A percentile compares a stretch with the other conserved stretches of the same genome.
These are phyloP conservation scores for Agonum fuliginosum DNA, from an alignment of 2,888 invertebrate genomes.

Conservation along the genomic window DNA sequence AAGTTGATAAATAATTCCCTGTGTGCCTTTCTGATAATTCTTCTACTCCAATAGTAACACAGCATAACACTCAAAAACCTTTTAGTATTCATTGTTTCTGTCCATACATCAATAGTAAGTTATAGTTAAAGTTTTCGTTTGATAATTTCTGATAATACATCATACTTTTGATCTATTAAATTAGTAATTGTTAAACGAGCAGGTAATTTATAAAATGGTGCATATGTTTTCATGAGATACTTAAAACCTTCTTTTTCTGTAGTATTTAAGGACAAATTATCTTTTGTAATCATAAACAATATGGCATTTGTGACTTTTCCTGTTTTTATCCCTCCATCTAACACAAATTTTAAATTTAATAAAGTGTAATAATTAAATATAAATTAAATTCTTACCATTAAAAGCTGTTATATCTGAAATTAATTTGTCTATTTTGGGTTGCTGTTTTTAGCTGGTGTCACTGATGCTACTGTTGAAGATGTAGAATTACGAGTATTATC, in stretches of 20 bases:
- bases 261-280: conserved; percentile 61
- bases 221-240: conserved; percentile 7
- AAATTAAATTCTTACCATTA: no score
- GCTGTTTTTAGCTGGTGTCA: no score
- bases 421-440: no score
- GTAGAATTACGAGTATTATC: no score
- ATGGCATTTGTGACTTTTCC: conserved; percentile 39
- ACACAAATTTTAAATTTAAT: no score
- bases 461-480: no score
- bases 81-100: conserved; percentile 59
- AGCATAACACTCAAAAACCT: conserved; percentile 60
- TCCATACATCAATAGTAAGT: conserved; percentile 61
- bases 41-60: conserved; percentile 59
- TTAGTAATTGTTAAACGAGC: conserved; percentile 37
- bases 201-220: conserved; percentile 46
- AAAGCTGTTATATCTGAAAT: no score
- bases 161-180: conserved; percentile 47
- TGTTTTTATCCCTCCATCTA: conserved; percentile 36
- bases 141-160: conserved; percentile 24
- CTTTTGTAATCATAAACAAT: conserved; percentile 55
- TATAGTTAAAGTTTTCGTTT: conserved; percentile 58
- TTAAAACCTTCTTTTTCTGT: conserved; percentile 61
- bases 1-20: conserved; percentile 59
- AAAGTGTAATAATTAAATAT: no score
- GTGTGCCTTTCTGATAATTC: conserved; percentile 59